Percentiles rank a stretch among this genome's conserved stretches.
These are phyloP conservation scores for Acanthosoma haemorrhoidale DNA, from an alignment of 2,888 invertebrate genomes.

Conservation along the genomic window DNA sequence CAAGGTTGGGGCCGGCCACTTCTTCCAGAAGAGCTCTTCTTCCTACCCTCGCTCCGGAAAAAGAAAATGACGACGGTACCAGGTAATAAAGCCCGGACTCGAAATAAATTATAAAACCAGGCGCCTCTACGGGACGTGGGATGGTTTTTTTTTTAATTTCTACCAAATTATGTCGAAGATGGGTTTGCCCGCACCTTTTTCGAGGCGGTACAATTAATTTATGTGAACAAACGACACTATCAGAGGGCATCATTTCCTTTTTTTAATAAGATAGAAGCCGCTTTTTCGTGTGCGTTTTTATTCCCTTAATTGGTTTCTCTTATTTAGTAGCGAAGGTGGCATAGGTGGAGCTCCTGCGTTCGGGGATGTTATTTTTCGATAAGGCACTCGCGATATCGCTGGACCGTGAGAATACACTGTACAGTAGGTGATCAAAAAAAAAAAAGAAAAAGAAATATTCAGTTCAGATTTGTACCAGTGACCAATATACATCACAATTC, in stretches of 20 bases:
- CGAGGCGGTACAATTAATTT: not conserved
- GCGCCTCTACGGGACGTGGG: conserved; percentile 1
- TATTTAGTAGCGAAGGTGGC: not conserved
- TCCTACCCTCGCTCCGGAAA: not conserved
- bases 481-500: too few species aligned
- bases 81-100: not conserved
- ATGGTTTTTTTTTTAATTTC: conserved; percentile 1
- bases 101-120: conserved; percentile 14
- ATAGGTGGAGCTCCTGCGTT: not conserved
- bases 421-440: too few species aligned
- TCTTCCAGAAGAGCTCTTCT: not conserved
- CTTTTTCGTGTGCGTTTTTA: not conserved
- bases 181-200: not conserved
- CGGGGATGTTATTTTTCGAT: too few species aligned
- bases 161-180: not conserved
- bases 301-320: conserved; percentile 6
- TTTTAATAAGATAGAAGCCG: conserved; percentile 1
- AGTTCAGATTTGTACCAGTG: too few species aligned
- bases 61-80: not conserved
- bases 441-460: too few species aligned
- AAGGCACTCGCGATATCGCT: too few species aligned
- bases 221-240: not conserved
- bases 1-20: not conserved
- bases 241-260: too few species aligned
- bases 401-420: too few species aligned